These are phyloP conservation scores for Muscicapa comitata DNA, from an alignment of 2,797 vertebrate species.

Conservation along the genomic window DNA sequence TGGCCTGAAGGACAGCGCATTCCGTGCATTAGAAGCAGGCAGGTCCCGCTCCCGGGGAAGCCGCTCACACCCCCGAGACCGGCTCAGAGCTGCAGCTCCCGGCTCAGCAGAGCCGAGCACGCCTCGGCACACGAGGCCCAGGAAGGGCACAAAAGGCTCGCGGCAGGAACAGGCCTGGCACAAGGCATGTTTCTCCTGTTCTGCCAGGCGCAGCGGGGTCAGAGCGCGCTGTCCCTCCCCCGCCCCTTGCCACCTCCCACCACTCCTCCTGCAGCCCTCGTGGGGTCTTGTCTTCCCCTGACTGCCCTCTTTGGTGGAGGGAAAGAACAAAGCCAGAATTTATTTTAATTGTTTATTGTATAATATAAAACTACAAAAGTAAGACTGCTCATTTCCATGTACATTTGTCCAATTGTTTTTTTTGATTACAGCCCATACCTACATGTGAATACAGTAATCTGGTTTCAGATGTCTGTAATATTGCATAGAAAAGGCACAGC, in stretches of 20 bases:
- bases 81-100: fast-evolving
- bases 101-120: fast-evolving
- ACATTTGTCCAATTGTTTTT: conserved; percentile 85
- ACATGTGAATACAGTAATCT: conserved; percentile 90
- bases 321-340: neutral
- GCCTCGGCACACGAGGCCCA: fast-evolving
- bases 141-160: fast-evolving
- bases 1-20: neutral
- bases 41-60: neutral
- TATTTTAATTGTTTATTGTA: conserved; percentile 88
- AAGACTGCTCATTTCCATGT: conserved; percentile 97
- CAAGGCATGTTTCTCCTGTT: neutral
- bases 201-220: fast-evolving
- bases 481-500: conserved; percentile 99
- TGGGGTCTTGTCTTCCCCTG: fast-evolving
- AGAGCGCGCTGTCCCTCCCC: neutral
- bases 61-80: fast-evolving
- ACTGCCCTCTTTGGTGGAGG: neutral
- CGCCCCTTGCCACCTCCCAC: neutral
- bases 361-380: conserved; percentile 99
- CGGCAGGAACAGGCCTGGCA: fast-evolving
- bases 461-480: conserved; percentile 89
- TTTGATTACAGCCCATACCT: conserved; percentile 89
- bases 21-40: fast-evolving
- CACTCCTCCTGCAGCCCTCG: neutral